A percentile compares a stretch with the other conserved stretches of the same genome.
Conservation (phyloP, 2,113 vertebrate species). For the Podocnemis expansa region DNA sequence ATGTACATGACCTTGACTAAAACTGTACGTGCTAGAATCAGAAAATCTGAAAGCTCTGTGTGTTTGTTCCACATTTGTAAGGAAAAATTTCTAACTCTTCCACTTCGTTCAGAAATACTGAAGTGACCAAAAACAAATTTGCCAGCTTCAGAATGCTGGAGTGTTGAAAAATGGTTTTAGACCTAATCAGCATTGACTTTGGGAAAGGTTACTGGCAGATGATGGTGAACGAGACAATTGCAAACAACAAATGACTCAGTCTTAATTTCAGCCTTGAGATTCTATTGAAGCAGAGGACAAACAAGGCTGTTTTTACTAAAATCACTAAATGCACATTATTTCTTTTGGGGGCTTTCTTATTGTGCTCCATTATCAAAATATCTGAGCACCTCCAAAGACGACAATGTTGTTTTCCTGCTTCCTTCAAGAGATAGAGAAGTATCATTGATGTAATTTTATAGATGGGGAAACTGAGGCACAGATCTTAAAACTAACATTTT, state of each 20-base stretch:
- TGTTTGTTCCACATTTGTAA: not conserved
- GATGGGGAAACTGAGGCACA: not conserved
- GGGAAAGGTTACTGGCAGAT: not conserved
- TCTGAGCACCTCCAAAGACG: not conserved
- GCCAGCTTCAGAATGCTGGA: not conserved
- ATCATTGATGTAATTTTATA: not conserved
- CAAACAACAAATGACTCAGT: not conserved
- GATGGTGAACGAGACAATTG: not conserved
- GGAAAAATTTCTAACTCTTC: not conserved
- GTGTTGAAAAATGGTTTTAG: not conserved
- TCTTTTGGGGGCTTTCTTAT: not conserved
- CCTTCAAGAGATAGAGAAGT: not conserved
- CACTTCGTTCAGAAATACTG: not conserved
- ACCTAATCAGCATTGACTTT: not conserved
- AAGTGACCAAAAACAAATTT: constrained; percentile 16
- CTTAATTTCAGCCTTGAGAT: not conserved
- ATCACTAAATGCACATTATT: not conserved
- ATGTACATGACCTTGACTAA: not conserved
- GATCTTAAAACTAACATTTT: not conserved
- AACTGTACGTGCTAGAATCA: too few species aligned
- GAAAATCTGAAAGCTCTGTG: not conserved
- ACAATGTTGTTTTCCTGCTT: not conserved
- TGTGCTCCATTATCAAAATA: not conserved
- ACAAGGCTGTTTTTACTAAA: not conserved
- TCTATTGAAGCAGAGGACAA: not conserved